Percentiles rank a stretch among this genome's conserved stretches.
phyloP scores from a whole-genome alignment of 2,888 invertebrate species.

The Steinernema hermaphroditum region DNA sequence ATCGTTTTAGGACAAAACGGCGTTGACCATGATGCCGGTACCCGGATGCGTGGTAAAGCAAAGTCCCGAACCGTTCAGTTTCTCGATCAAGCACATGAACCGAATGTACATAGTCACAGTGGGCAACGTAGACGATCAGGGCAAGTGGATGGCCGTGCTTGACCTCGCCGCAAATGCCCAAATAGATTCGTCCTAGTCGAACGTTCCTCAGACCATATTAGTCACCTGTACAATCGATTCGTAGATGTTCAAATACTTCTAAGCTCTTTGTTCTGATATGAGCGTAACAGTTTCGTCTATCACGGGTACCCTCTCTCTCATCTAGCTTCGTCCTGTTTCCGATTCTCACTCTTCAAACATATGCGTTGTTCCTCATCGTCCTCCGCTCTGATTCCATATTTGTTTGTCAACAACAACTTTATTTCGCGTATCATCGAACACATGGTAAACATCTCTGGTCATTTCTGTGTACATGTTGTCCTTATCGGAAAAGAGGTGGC shows the following conservation, averaged over 20 bases:
- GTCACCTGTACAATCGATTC: slow-evolving; percentile 9
- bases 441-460: not conserved
- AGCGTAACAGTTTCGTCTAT: not conserved
- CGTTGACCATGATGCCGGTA: slow-evolving; percentile 63
- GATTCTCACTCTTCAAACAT: slow-evolving; percentile 26
- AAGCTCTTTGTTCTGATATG: not conserved
- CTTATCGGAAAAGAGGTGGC: no score
- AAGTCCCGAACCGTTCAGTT: slow-evolving; percentile 52
- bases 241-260: slow-evolving; percentile 10
- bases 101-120: slow-evolving; percentile 56
- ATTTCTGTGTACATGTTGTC: not conserved
- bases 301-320: slow-evolving; percentile 23
- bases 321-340: slow-evolving; percentile 3
- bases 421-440: not conserved
- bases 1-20: slow-evolving; percentile 58
- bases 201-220: no score
- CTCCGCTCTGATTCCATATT: slow-evolving; percentile 4
- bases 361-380: not conserved
- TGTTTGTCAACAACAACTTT: not conserved
- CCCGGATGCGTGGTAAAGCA: slow-evolving; percentile 59
- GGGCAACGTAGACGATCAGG: slow-evolving; percentile 50
- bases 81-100: slow-evolving; percentile 57
- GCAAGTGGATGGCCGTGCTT: slow-evolving; percentile 64
- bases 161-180: slow-evolving; percentile 63
- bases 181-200: slow-evolving; percentile 34